Conservation (phyloP, 2,113 vertebrate species). For the Glaucidium brasilianum region DNA sequence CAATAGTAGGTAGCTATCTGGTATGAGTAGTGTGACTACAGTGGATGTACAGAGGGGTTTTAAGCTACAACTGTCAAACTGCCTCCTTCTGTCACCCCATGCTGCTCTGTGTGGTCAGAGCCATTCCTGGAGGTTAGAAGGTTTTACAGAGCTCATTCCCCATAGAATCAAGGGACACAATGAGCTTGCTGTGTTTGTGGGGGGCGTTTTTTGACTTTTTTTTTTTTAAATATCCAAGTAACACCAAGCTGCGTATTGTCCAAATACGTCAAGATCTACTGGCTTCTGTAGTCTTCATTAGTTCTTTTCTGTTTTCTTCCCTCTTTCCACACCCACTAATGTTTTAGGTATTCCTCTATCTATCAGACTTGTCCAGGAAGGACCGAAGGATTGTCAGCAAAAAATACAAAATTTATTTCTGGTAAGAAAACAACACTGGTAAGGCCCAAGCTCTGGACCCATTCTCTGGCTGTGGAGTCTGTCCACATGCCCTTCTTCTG, state of each 20-base stretch:
- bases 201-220: too few species aligned
- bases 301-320: not conserved
- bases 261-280: not conserved
- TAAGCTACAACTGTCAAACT: not conserved
- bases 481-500: not conserved
- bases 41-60: not conserved
- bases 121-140: not conserved
- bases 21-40: not conserved
- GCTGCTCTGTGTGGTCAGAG: not conserved
- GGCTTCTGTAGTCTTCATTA: not conserved
- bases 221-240: not conserved
- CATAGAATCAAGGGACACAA: not conserved
- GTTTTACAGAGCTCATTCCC: not conserved
- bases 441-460: not conserved
- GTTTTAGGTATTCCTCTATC: constrained; percentile 76
- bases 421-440: constrained; percentile 61
- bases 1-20: not conserved
- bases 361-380: constrained; percentile 82
- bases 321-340: not conserved
- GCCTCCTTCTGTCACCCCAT: not conserved
- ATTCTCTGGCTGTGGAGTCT: not conserved
- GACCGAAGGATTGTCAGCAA: constrained; percentile 81
- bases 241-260: not conserved
- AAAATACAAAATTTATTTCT: constrained; percentile 86
- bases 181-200: not conserved